A percentile compares a stretch with the other conserved stretches of the same genome.
Evolutionary conservation across 2,797 vertebrate species (phyloP).

Genomic region (Nasua narica): DNA sequence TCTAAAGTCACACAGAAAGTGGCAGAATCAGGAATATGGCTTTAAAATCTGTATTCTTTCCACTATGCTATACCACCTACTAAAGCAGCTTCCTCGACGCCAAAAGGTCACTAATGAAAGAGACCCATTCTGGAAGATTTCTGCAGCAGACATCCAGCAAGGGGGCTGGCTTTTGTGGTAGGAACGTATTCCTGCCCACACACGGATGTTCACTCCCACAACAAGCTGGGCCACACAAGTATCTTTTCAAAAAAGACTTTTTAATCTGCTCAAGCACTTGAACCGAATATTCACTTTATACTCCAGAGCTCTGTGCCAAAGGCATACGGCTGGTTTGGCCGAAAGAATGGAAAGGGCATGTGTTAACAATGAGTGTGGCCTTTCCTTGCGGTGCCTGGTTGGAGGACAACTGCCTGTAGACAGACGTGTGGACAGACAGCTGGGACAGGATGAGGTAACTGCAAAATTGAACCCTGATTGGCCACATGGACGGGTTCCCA

Average conservation of each 20-base stretch:
- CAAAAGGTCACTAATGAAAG: not conserved
- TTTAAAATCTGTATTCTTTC: slow-evolving; percentile 4
- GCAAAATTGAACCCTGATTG: not conserved
- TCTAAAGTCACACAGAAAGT: not conserved
- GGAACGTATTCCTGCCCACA: not conserved
- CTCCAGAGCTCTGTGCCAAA: not conserved
- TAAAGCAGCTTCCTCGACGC: not conserved
- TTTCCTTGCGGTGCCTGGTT: not conserved
- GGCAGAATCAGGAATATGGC: not conserved
- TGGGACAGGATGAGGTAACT: not conserved
- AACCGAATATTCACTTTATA: not conserved
- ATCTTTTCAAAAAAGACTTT: not conserved
- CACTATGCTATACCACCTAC: not conserved
- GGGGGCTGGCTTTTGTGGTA: not conserved
- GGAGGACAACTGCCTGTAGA: not conserved
- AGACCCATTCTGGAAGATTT: not conserved
- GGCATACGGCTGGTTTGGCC: not conserved
- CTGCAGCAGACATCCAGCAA: not conserved
- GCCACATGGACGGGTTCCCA: not conserved
- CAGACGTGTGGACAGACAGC: not conserved
- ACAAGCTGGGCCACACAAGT: not conserved
- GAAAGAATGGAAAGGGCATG: not conserved
- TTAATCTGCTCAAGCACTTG: not conserved
- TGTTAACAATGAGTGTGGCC: not conserved
- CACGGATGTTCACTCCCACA: not conserved